phyloP scores from a whole-genome alignment of 2,888 invertebrate genomes.

The Ophonus ardosiacus region DNA sequence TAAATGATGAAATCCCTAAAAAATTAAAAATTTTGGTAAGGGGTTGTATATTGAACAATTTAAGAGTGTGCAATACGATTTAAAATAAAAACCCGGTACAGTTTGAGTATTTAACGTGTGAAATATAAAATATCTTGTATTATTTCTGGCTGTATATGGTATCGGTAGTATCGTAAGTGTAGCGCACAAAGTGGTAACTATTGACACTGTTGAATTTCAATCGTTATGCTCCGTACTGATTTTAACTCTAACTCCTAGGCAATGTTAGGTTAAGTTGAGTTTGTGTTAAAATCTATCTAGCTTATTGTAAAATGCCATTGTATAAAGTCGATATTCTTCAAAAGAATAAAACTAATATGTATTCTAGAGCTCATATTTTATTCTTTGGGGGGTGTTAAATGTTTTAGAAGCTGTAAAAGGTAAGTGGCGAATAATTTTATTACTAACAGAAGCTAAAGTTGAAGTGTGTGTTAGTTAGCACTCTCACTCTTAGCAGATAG shows the following conservation, averaged over 20 bases:
- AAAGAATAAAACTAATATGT: constrained; percentile 63
- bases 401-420: not conserved
- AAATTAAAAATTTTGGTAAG: no score
- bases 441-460: not conserved
- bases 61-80: no score
- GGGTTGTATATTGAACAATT: no score
- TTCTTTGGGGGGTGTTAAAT: not conserved
- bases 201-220: constrained; percentile 60
- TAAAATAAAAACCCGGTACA: not conserved
- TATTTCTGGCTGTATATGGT: not conserved
- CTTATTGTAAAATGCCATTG: constrained; percentile 64
- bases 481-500: constrained; percentile 7
- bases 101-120: not conserved
- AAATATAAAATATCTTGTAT: not conserved
- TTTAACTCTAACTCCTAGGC: constrained; percentile 29
- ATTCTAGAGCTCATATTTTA: constrained; percentile 31
- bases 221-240: constrained; percentile 60
- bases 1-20: no score
- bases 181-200: not conserved
- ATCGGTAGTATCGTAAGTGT: not conserved
- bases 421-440: constrained; percentile 21
- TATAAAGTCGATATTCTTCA: constrained; percentile 63
- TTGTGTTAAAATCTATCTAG: constrained; percentile 53
- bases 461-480: not conserved
- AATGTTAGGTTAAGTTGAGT: constrained; percentile 11